Evolutionary conservation across 2,888 invertebrate species (phyloP), one percentile per base, ranked within the genome.

Genomic region (Sarcophaga variegata): DNA sequence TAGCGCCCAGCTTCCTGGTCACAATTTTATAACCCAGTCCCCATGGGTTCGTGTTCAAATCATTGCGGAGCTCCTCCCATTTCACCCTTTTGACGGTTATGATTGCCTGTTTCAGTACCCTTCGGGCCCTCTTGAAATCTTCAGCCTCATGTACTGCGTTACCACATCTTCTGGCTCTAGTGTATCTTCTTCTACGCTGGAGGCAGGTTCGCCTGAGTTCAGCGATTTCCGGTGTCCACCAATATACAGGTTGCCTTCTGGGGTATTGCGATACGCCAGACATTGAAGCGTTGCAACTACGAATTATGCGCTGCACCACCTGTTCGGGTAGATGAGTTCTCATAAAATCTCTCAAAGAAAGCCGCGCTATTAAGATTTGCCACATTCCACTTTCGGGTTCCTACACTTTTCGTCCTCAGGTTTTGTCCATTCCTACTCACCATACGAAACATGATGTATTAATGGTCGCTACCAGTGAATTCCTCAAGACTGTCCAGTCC

Each of bases 21-120:
- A 22, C 22, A 22, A 22, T 22, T 22, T 22, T 22, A 22, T 22
- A 22, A 22, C 22, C 22, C 1, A 22, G 22, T 22, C 22, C 45
- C 47, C 47, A 67, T 25, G 67, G 67, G 47, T 67, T 20, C 1
- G 11, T 67, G 11, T 67, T 67, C 8, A 67, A 45, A 67, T 67
- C 67, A 11, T 47, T 47, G 3, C 67, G 67, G 20, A 67, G 67
- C 45, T 67, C 67, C n/a, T 67, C 67, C 67, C 20, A 67, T 67
- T 67, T 67, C 20, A n/a, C 20, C 47, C 11, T n/a, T 12, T 67
- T 47, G 4, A 20, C 45, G 2, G 0, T 10, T 3, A 47, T 47
- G 8, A 69, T 69, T 4, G 67, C 67, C n/a, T 11, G 45, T 47
- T 69, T 69, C 22, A 69, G 12, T 45, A 0, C 47, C n/a, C 45